phyloP scores from a whole-genome alignment of 2,888 invertebrate genomes.

The Frankliniella fusca region DNA sequence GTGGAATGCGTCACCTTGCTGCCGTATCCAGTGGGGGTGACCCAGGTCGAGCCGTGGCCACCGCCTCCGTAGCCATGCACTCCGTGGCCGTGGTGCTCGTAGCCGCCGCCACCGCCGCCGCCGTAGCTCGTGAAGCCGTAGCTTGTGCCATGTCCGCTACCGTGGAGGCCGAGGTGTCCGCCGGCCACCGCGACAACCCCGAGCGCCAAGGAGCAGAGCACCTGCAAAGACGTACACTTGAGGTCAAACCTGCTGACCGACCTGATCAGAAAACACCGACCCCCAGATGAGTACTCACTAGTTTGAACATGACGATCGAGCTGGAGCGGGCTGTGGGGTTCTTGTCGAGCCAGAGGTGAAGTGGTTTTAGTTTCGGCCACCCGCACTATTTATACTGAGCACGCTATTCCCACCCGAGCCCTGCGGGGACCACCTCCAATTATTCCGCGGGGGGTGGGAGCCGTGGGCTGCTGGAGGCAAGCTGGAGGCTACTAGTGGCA shows the following conservation, averaged over 20 bases:
- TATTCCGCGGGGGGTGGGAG: neutral
- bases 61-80: neutral
- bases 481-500: too few species aligned
- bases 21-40: slow-evolving; percentile 14
- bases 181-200: neutral
- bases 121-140: neutral
- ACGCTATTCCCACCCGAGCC: neutral
- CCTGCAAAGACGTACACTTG: neutral
- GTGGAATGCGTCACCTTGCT: slow-evolving; percentile 18
- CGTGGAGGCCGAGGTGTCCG: slow-evolving; percentile 8
- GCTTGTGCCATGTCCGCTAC: neutral
- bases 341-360: neutral
- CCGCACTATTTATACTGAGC: neutral
- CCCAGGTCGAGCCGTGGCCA: slow-evolving; percentile 6
- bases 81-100: neutral
- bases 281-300: neutral
- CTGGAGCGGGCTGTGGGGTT: neutral
- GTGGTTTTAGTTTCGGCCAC: neutral
- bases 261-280: neutral
- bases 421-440: neutral
- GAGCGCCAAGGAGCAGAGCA: neutral
- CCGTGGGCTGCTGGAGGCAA: too few species aligned
- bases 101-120: neutral
- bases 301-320: neutral
- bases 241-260: neutral